phyloP scores from a whole-genome alignment of 1,140 invertebrate genomes.

The Drosophila sucinea region DNA sequence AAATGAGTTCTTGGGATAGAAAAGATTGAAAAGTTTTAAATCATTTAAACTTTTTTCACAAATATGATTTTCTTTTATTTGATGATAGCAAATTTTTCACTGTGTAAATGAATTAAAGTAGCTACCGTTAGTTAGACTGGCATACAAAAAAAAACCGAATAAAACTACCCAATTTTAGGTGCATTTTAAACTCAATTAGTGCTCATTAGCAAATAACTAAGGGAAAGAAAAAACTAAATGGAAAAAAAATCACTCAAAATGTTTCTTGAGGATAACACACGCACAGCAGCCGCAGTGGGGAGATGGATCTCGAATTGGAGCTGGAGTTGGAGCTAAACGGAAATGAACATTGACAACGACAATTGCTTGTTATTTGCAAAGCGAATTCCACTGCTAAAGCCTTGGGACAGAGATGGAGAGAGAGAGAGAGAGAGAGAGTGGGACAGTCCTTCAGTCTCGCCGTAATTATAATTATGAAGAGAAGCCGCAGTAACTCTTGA shows the following conservation, averaged over 20 bases:
- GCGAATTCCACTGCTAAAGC: conserved; percentile 72
- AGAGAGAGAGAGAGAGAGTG: conserved; percentile 2
- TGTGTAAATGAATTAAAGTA: conserved; percentile 10
- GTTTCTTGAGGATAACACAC: conserved; percentile 16
- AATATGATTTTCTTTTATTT: too few relatives aligned
- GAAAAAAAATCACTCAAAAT: conserved; percentile 65
- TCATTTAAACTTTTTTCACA: too few relatives aligned
- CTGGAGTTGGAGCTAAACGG: conserved; percentile 54
- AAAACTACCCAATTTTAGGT: conserved; percentile 62
- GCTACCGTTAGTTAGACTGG: conserved; percentile 44
- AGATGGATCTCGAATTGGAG: conserved; percentile 21
- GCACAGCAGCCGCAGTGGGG: conserved; percentile 34
- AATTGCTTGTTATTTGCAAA: conserved; percentile 81
- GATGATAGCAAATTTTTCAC: not conserved
- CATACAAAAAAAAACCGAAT: conserved; percentile 14
- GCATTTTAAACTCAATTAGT: conserved; percentile 79
- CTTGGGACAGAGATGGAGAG: conserved; percentile 3
- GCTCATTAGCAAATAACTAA: conserved; percentile 76
- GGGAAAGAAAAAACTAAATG: conserved; percentile 39
- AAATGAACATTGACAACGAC: conserved; percentile 82
- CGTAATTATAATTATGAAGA: conserved; percentile 79
- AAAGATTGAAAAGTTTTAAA: conserved; percentile 24
- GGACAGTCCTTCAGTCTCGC: conserved; percentile 40
- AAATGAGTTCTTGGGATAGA: too few relatives aligned
- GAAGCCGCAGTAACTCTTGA: conserved; percentile 56